Percentiles rank a stretch among this genome's conserved stretches.
phyloP scores from a whole-genome alignment of 1,140 invertebrate species.

The Magallana ariakensis region DNA sequence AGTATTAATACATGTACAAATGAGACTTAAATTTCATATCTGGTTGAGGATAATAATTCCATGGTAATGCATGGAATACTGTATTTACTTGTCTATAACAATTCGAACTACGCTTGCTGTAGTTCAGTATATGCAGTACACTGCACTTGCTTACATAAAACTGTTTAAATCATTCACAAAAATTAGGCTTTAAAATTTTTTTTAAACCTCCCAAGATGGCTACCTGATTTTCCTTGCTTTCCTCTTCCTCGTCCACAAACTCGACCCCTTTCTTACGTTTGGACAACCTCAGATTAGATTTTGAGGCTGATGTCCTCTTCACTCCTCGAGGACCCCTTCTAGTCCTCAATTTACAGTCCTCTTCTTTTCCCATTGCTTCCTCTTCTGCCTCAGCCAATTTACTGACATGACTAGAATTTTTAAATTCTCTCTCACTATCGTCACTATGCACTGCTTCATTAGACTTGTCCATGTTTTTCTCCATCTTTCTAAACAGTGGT shows the following conservation, averaged over 20 bases:
- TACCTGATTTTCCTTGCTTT: slow-evolving; percentile 48
- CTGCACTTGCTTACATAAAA: no score
- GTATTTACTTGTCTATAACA: no score
- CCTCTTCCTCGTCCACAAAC: slow-evolving; percentile 53
- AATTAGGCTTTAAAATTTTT: no score
- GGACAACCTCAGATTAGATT: background rate
- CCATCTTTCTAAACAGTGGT: slow-evolving; percentile 14
- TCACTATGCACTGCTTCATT: background rate
- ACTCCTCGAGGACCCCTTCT: slow-evolving; percentile 51
- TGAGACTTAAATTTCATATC: no score
- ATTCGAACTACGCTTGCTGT: no score
- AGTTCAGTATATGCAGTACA: no score
- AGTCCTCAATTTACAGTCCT: slow-evolving; percentile 46
- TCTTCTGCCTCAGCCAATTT: background rate
- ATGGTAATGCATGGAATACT: no score
- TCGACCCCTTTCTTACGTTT: slow-evolving; percentile 59
- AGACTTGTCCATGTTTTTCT: background rate
- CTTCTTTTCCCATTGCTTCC: slow-evolving; percentile 34
- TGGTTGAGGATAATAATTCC: no score
- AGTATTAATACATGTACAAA: no score
- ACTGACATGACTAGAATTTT: background rate
- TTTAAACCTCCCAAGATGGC: no score
- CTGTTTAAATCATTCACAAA: no score
- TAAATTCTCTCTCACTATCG: slow-evolving; percentile 33
- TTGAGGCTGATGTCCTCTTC: slow-evolving; percentile 45